Base-by-base conservation (phyloP, 2,113 vertebrate genomes). In the Cyanoderma ruficeps region DNA sequence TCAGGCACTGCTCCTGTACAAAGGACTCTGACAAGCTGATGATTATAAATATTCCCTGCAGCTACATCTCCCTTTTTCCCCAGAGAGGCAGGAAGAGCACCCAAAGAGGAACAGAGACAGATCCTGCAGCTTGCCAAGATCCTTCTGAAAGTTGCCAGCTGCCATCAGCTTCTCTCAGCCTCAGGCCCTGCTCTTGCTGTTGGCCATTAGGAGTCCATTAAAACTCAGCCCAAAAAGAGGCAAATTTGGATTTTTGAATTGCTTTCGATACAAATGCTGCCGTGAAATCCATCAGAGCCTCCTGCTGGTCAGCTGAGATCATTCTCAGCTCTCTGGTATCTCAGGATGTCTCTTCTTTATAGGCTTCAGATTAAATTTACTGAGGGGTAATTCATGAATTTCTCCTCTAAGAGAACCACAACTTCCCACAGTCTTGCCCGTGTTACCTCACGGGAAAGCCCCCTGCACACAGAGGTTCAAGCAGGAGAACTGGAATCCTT, bases 221-320 rank as follows among this genome's bases (percentile, higher is more conserved):
- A 47, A 44, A 60, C 15, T 71, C 31, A 9, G 42, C 39, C 4
- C 11, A 5, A 37, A 52, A 64, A 46, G 18, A 81, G 20, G 30
- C 28, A 64, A 50, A 55, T 41, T n/a, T 6, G 2, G 61, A 76
- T 69, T 76, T 61, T 13, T 57, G 5, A 71, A 24, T 7, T 22
- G 63, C 23, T 80, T 80, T 69, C 28, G 3, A 11, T 64, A 24
- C 20, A 30, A 88, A 24, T 4, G 9, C 13, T 39, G 23, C 7
- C 44, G n/a, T 12, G 8, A 92, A 86, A 94, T 61, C 56, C 86
- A 35, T 75, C 71, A 57, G 90, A 96, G 63, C 63, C 83, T 93
- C 85, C 83, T 93, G 2, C 78, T 95, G 92, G 82, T 30, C 77
- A 35, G 12, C 0, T 69, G 63, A 65, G 13, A 28, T 69, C 64